These are phyloP conservation scores for Sinocyclocheilus anshuiensis DNA, from an alignment of 2,113 vertebrate species.

Conservation along the genomic window DNA sequence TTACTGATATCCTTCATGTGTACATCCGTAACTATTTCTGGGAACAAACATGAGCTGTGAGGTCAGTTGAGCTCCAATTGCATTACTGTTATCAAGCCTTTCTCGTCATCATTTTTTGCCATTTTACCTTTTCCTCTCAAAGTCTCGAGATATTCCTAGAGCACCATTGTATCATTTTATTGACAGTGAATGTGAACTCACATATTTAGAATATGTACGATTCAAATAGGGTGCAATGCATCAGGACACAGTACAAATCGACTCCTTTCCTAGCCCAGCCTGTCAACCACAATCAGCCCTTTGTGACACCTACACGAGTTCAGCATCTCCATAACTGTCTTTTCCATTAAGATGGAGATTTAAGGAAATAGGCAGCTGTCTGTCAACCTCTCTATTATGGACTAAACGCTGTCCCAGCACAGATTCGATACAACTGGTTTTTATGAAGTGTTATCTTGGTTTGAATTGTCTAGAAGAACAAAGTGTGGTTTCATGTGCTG, in stretches of 20 bases:
- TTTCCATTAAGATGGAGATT: background rate
- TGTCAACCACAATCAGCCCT: background rate
- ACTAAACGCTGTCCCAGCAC: background rate
- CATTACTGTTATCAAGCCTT: background rate
- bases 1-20: background rate
- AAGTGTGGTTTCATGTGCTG: constrained; percentile 7
- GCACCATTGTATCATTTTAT: background rate
- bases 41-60: background rate
- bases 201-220: background rate
- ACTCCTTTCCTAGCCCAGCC: constrained; percentile 79
- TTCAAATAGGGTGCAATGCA: constrained; percentile 65
- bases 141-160: background rate
- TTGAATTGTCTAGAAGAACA: constrained; percentile 10
- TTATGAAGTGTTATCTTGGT: constrained; percentile 26
- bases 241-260: constrained; percentile 84
- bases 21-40: background rate
- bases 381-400: constrained; percentile 22
- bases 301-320: constrained; percentile 1
- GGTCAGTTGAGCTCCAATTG: background rate
- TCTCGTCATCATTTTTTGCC: background rate
- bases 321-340: background rate
- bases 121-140: background rate
- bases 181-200: background rate
- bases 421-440: background rate
- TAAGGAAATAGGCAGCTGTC: constrained; percentile 1